Percentiles rank a stretch among this genome's conserved stretches.
phyloP scores from a whole-genome alignment of 2,113 vertebrate species.

The Tautogolabrus adspersus region DNA sequence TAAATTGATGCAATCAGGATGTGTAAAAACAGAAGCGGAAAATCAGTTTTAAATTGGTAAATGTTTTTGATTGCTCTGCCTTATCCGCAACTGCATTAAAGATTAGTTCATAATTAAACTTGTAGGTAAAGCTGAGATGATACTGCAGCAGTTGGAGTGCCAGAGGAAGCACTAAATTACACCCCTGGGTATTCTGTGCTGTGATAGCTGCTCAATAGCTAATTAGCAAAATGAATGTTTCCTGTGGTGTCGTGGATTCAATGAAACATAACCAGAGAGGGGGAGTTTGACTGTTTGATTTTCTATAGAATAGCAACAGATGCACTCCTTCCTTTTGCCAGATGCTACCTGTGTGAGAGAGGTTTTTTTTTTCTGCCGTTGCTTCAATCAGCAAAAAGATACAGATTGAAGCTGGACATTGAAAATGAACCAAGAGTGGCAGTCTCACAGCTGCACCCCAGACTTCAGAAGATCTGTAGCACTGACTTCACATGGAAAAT shows the following conservation, averaged over 20 bases:
- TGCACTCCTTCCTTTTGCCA: too few relatives aligned
- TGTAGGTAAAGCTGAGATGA: constrained; percentile 6
- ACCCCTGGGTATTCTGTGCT: neutral
- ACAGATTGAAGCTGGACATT: too few relatives aligned
- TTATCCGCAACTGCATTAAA: constrained; percentile 22
- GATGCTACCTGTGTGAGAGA: too few relatives aligned
- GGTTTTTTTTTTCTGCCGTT: too few relatives aligned
- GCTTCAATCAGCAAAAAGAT: too few relatives aligned
- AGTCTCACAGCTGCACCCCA: too few relatives aligned
- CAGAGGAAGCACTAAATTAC: neutral
- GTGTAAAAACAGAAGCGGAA: neutral
- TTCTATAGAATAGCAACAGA: neutral
- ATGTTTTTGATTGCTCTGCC: neutral
- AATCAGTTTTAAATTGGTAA: neutral
- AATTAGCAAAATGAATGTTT: neutral
- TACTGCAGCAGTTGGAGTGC: neutral
- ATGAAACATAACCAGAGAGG: neutral
- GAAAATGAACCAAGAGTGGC: too few relatives aligned
- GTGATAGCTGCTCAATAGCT: neutral
- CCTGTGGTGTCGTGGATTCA: neutral
- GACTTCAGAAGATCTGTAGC: too few relatives aligned
- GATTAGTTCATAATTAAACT: constrained; percentile 16
- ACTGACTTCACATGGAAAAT: too few relatives aligned
- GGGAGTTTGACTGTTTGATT: neutral
- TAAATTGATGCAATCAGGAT: too few relatives aligned